phyloP scores from a whole-genome alignment of 1,140 invertebrate species.

The Physella acuta region DNA sequence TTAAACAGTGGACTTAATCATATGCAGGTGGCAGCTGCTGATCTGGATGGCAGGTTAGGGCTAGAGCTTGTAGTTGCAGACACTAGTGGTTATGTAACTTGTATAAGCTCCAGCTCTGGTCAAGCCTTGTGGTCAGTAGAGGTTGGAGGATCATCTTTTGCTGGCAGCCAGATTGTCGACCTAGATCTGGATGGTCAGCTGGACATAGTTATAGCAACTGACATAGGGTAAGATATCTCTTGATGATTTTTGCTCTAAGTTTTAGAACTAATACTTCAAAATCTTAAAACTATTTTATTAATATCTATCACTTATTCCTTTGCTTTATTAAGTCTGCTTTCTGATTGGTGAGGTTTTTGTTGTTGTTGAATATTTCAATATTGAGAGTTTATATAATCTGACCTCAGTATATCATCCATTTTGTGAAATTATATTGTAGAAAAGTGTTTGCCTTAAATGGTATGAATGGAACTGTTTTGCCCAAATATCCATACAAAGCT shows the following conservation, averaged over 20 bases:
- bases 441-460: slow-evolving; percentile 50
- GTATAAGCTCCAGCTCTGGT: slow-evolving; percentile 39
- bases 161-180: slow-evolving; percentile 48
- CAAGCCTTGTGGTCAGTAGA: slow-evolving; percentile 43
- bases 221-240: slow-evolving; percentile 52
- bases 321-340: background rate
- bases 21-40: slow-evolving; percentile 46
- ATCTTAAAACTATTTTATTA: too few species aligned
- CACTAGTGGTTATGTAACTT: slow-evolving; percentile 47
- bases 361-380: background rate
- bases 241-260: too few species aligned
- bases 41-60: slow-evolving; percentile 41
- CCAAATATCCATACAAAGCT: slow-evolving; percentile 46
- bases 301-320: too few species aligned
- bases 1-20: background rate
- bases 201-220: slow-evolving; percentile 48
- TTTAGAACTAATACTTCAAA: too few species aligned
- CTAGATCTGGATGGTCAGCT: slow-evolving; percentile 42
- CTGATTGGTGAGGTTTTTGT: background rate
- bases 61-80: slow-evolving; percentile 50
- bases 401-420: background rate
- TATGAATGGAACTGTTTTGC: slow-evolving; percentile 37
- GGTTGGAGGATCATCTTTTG: slow-evolving; percentile 40
- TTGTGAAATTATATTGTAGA: slow-evolving; percentile 35
- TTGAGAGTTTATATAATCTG: too few species aligned